These are phyloP conservation scores for Lypha dubia DNA, from an alignment of 2,888 invertebrate genomes.

Conservation along the genomic window DNA sequence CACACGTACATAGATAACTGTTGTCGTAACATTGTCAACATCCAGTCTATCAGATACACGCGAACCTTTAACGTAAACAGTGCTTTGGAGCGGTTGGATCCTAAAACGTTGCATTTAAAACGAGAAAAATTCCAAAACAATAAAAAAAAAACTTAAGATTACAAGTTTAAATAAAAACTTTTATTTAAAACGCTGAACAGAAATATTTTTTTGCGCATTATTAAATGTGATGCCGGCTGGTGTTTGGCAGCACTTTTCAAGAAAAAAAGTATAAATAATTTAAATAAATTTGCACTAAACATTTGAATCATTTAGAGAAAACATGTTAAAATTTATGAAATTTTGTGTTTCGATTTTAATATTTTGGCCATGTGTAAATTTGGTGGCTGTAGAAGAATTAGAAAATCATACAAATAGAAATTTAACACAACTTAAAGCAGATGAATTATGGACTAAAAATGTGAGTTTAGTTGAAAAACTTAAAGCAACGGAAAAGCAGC, in stretches of 20 bases:
- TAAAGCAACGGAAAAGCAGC: slow-evolving; percentile 9
- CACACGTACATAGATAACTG: slow-evolving; percentile 69
- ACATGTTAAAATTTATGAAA: slow-evolving; percentile 41
- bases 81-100: slow-evolving; percentile 58
- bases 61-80: slow-evolving; percentile 70
- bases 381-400: slow-evolving; percentile 29
- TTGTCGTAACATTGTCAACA: slow-evolving; percentile 69
- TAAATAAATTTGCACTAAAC: too few relatives aligned
- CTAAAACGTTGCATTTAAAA: slow-evolving; percentile 14
- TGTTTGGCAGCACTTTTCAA: neutral
- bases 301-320: slow-evolving; percentile 6
- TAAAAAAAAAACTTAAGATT: neutral
- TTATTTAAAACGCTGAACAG: neutral
- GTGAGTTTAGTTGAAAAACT: slow-evolving; percentile 16
- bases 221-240: slow-evolving; percentile 27
- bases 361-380: slow-evolving; percentile 15
- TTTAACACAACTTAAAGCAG: neutral
- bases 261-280: too few relatives aligned
- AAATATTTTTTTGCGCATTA: slow-evolving; percentile 43
- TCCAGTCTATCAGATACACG: slow-evolving; percentile 70
- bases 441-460: slow-evolving; percentile 36
- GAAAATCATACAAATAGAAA: slow-evolving; percentile 15
- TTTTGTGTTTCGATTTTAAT: slow-evolving; percentile 13
- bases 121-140: neutral
- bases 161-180: slow-evolving; percentile 8